A percentile compares a stretch with the other conserved stretches of the same genome.
These are phyloP conservation scores for western clawed frog (Xenopus tropicalis) DNA, from an alignment of 2,113 vertebrate genomes.

Conservation along the genomic window UCB_Xtro_10.0 CM004443.2:175315001-175315500, in stretches of 20 bases:
- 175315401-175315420: too few species aligned
- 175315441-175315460: too few species aligned
- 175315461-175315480: too few species aligned
- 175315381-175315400: too few species aligned
- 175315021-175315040: constrained; percentile 20
- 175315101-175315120: constrained; percentile 19
- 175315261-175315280: constrained; percentile 4
- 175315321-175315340: constrained; percentile 8
- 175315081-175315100: constrained; percentile 6
- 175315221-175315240: constrained; percentile 39
- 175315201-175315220: constrained; percentile 9
- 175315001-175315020: constrained; percentile 25
- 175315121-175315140: constrained; percentile 9
- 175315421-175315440: too few species aligned
- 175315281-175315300: constrained; percentile 14
- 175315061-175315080: constrained; percentile 20
- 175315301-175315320: constrained; percentile 30
- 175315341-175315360: constrained; percentile 2
- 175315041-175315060: not conserved
- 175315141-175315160: constrained; percentile 22
- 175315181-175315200: constrained; percentile 15
- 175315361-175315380: not conserved
- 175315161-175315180: constrained; percentile 19
- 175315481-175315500: too few species aligned
- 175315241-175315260: constrained; percentile 23